Percentiles rank a stretch among this genome's conserved stretches.
Evolutionary conservation across 1,140 invertebrate species (phyloP).

Genomic region (Vanessa tameamea): DNA sequence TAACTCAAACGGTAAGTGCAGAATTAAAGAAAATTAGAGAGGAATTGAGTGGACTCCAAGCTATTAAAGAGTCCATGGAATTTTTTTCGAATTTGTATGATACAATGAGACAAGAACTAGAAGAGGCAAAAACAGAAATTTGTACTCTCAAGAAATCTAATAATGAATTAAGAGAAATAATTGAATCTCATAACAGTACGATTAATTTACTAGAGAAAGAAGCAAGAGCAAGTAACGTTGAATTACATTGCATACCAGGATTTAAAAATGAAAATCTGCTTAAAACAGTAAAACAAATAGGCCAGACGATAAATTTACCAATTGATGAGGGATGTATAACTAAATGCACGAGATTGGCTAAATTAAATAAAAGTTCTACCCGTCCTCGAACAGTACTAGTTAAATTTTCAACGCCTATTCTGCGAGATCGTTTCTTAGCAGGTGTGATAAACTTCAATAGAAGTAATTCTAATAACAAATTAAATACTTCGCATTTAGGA

Average conservation of each 20-base stretch:
- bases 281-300: constrained; percentile 24
- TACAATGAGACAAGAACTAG: not conserved
- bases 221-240: constrained; percentile 17
- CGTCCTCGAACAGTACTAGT: constrained; percentile 5
- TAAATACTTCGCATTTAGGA: constrained; percentile 11
- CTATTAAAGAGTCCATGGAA: no score
- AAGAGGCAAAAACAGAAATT: not conserved
- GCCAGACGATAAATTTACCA: not conserved
- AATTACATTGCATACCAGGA: constrained; percentile 19
- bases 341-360: constrained; percentile 8
- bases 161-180: constrained; percentile 4
- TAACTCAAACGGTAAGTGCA: constrained; percentile 4
- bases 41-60: constrained; percentile 2
- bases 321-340: constrained; percentile 7
- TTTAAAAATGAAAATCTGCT: constrained; percentile 20
- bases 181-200: constrained; percentile 8
- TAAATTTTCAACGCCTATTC: not conserved
- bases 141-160: not conserved
- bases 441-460: constrained; percentile 21
- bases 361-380: constrained; percentile 11
- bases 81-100: no score
- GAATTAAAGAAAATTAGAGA: constrained; percentile 8
- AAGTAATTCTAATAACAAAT: constrained; percentile 2
- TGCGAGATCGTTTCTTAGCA: constrained; percentile 10
- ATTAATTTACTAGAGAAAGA: constrained; percentile 17